Base-by-base conservation (phyloP, 2,113 vertebrate species). In the Xenopus laevis region DNA sequence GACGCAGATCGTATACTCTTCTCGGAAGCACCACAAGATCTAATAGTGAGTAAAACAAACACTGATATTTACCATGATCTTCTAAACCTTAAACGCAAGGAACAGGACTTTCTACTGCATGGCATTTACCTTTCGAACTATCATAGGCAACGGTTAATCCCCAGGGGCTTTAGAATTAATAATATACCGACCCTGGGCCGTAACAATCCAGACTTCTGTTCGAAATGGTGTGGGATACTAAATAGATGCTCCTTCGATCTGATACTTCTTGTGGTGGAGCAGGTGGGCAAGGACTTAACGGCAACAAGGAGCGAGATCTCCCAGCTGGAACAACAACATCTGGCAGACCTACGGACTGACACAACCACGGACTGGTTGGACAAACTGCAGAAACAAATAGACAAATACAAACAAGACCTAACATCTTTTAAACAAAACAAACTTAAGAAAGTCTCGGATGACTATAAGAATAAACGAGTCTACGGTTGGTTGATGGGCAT, bases 281-380 rank as follows among this genome's bases (percentile, higher is more conserved):
- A 63, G 4, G 61, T 63, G 2, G 13, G 13, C 15, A 15, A 30
- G 4, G 27, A 63, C 1, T 33, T 63, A 6, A 13, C 16, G 4
- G 11, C 10, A 0, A 15, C 15, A 15, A 33, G 15, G 7, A 6
- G 4, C 2, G 30, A 63, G 4, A 45, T 45, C 7, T 4, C 8
- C 8, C 9, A 2, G 13, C 1, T 65, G 13, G 30, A 65, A 45
- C 4, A 17, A 7, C 7, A 15, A 10, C 40, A 65, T 18, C 12
- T 2, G 4, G 33, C 4, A 7, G 1, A 2, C 0, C 13, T 15
- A 33, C 1, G 1, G 1, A 5, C 10, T 3, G 12, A 10, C 15
- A 15, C 12, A 33, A 27, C 4, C 13, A 9, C 9, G 3, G 30
- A 30, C 4, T 33, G 13, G 13, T 7, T 63, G 3, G 10, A 33